phyloP scores from a whole-genome alignment of 2,113 vertebrate genomes.

The Leiothrix lutea region DNA sequence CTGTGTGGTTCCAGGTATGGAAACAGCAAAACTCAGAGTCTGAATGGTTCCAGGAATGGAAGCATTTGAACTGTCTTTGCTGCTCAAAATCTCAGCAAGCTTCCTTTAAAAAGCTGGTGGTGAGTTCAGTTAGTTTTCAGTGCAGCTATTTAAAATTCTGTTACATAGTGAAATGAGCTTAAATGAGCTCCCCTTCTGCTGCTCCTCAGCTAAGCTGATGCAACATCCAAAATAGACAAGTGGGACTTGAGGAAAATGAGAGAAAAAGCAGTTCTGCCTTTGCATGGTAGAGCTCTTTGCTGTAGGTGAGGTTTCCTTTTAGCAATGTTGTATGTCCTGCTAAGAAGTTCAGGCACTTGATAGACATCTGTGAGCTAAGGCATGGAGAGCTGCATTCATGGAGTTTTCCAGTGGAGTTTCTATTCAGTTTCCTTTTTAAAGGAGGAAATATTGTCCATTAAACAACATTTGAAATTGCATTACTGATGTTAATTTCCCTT shows the following conservation, averaged over 20 bases:
- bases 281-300: background rate
- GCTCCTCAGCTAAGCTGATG: background rate
- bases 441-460: background rate
- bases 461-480: background rate
- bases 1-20: background rate
- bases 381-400: background rate
- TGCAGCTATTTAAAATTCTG: slow-evolving; percentile 21
- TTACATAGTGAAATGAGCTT: background rate
- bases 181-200: slow-evolving; percentile 23
- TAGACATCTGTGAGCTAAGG: background rate
- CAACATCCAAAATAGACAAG: background rate
- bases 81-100: background rate
- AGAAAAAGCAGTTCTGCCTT: background rate
- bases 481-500: background rate
- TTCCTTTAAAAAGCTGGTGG: background rate
- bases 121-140: background rate
- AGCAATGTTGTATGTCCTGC: background rate
- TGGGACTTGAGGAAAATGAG: background rate
- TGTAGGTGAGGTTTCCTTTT: background rate
- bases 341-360: background rate
- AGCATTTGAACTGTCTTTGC: background rate
- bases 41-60: background rate
- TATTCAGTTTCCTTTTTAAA: background rate
- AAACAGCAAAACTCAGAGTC: background rate
- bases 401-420: background rate